A percentile compares a stretch with the other conserved stretches of the same genome.
phyloP scores from a whole-genome alignment of 2,888 invertebrate species.

The Galerucella pusilla region DNA sequence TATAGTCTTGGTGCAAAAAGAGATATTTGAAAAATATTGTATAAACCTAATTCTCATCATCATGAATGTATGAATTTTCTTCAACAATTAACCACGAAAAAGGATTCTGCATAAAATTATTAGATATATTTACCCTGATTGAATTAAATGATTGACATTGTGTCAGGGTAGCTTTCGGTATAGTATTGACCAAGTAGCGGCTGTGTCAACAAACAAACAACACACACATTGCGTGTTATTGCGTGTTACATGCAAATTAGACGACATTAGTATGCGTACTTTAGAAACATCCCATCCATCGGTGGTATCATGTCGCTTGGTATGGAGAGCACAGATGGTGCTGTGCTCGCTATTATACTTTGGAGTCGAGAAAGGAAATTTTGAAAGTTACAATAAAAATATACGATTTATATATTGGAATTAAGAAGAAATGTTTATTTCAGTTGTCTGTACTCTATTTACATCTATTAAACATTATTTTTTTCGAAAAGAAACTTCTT shows the following conservation, averaged over 20 bases:
- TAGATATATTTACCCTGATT: constrained; percentile 41
- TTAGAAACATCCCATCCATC: constrained; percentile 60
- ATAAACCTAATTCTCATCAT: too few relatives aligned
- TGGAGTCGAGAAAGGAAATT: background rate
- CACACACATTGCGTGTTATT: constrained; percentile 56
- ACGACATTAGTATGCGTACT: constrained; percentile 64
- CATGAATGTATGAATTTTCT: too few relatives aligned
- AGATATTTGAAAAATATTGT: too few relatives aligned
- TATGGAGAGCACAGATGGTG: constrained; percentile 57
- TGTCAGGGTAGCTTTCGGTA: constrained; percentile 47
- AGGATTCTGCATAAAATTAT: background rate
- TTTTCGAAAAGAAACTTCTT: too few relatives aligned
- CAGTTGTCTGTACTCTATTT: too few relatives aligned
- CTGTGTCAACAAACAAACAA: constrained; percentile 61
- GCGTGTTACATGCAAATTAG: constrained; percentile 66
- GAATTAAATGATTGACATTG: constrained; percentile 59
- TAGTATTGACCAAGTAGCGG: constrained; percentile 55
- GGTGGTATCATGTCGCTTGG: constrained; percentile 45
- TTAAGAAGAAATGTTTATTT: too few relatives aligned
- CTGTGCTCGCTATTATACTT: constrained; percentile 39
- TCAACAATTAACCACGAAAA: background rate
- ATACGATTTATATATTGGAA: background rate
- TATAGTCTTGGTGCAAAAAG: too few relatives aligned
- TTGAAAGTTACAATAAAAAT: background rate
- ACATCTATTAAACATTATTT: too few relatives aligned